Evolutionary conservation across 2,888 invertebrate species (phyloP), one percentile per base, ranked within the genome.

Genomic region (Ophraella communa): DNA sequence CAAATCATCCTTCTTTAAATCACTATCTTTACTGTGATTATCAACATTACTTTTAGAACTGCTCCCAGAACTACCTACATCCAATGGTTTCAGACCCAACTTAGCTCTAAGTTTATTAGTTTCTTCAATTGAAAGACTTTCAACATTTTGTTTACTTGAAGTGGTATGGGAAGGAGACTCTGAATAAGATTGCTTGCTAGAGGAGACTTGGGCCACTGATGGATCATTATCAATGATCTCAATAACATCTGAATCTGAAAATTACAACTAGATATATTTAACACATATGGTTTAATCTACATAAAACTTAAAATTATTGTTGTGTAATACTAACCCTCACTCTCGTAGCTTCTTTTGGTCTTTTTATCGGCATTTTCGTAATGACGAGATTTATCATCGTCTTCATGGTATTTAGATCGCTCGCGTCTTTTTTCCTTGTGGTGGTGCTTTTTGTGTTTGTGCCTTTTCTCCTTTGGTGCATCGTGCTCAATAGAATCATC

Each of bases 21-120:
- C 81, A 65, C 86, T 86, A 62, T 84, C 85, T 71, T 85, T 81
- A 42, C 49, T 64, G 72, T 85, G 79, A 49, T 78, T 44, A 11
- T 42, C 49, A 2, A 39, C 76, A 66, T 76, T 78, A 4, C 71
- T 68, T 11, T 54, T 62, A 44, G 54, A 59, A 27, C 20, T 33
- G 4, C 17, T 24, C 10, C 61, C 64, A 7, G 71, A 67, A 14
- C 69, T 44, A 44, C 68, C 67, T n/a, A 91, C 83, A 75, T 96
- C 92, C 3, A 98, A 84, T 0, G 98, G 98, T 78, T 96, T 96
- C 33, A 98, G 84, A 0, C 98, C 98, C 21, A 99, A 86, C 80
- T 96, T 96, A 1, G 94, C 94, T 75, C 98, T 86, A 10, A 99
- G 83, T 71, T 91, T 92, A 82, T 97, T 97, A 4, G 94, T 94